Base-by-base conservation (phyloP, 2,113 vertebrate genomes). In the Ceyx cyanopectus region DNA sequence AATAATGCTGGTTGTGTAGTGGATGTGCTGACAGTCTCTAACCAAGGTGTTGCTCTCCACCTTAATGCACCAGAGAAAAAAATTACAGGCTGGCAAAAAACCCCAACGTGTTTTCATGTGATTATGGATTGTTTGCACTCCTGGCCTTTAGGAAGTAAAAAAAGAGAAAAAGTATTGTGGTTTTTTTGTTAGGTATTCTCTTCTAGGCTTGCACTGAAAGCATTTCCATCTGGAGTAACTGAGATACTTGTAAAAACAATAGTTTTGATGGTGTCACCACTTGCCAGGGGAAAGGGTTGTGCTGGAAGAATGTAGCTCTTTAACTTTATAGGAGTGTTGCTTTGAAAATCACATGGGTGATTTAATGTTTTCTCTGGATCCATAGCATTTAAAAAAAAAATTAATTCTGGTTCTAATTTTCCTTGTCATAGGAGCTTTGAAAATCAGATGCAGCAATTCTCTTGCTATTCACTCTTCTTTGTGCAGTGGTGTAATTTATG, bases 141-240 rank as follows among this genome's bases (percentile, higher is more conserved):
- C 85, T 95, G 87, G 75, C 92, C 80, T 56, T 93, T 90, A 91
- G 56, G 45, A 68, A 94, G 79, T n/a, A 60, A 70, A 94, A 94
- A 54, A 88, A 45, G 40, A 61, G 75, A 70, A 61, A 70, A 81
- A 68, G 26, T 27, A 14, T 32, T 58, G 70, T 8, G 9, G 15
- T 0, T 3, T 56, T 50, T 48, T 32, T 79, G 54, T 46, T 68
- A 3, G 13, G 10, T 23, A 22, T 30, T 30, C 30, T 3, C 67
- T 87, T 85, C 8, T 57, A 91, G 85, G 73, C 68, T 86, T 54
- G 48, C 4, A 1, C 32, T 58, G 65, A 60, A 92, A 45, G 51
- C 4, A 10, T 94, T 95, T 87, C 80, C 53, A n/a, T 14, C 66
- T 45, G 76, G 74, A 80, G 69, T 85, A 79, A 34, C 12, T 41